Evolutionary conservation across 1,140 invertebrate species (phyloP).

Genomic region (Diachasmimorpha longicaudata): DNA sequence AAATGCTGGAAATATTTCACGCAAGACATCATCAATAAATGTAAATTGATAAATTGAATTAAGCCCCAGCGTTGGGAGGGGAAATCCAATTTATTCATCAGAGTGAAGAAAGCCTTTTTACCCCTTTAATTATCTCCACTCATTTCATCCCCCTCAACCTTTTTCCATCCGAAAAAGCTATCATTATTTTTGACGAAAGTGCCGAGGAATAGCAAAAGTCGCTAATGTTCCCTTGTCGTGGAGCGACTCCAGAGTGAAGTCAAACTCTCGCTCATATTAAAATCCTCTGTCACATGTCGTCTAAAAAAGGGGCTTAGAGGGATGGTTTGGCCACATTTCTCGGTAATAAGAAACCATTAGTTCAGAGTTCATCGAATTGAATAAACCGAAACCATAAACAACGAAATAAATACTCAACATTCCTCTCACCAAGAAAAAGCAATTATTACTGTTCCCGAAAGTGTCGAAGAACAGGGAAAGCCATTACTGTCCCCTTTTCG

Average conservation of each 20-base stretch:
- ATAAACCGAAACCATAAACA: too few species aligned
- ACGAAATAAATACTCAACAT: too few species aligned
- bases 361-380: too few species aligned
- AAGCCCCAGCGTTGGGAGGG: background rate
- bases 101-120: background rate
- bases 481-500: too few species aligned
- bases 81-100: background rate
- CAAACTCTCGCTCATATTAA: background rate
- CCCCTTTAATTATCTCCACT: background rate
- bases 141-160: background rate
- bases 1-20: background rate
- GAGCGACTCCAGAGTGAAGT: slow-evolving; percentile 13
- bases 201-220: slow-evolving; percentile 7
- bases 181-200: slow-evolving; percentile 13
- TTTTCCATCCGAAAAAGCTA: background rate
- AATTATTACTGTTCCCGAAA: too few species aligned
- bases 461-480: too few species aligned
- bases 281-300: background rate
- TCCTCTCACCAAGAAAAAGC: too few species aligned
- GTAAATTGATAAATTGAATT: background rate
- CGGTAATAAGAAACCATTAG: too few species aligned
- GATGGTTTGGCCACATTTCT: too few species aligned
- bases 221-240: slow-evolving; percentile 11
- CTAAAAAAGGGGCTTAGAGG: background rate
- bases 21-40: background rate